phyloP scores from a whole-genome alignment of 2,113 vertebrate genomes.

The Myodes glareolus region DNA sequence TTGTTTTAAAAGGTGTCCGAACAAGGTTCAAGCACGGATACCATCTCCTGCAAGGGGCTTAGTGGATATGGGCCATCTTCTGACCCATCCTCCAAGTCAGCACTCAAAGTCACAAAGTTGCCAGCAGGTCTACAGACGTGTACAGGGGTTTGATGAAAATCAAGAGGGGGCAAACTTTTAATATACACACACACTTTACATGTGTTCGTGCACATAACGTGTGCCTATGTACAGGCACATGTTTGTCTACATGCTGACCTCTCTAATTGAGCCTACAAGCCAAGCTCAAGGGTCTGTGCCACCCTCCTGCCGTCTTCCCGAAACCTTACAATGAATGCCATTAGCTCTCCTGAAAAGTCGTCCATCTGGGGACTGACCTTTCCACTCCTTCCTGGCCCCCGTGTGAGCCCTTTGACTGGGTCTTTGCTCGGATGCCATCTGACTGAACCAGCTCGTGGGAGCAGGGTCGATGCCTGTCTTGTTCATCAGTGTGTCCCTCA shows the following conservation, averaged over 20 bases:
- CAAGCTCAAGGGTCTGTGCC: neutral
- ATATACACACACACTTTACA: neutral
- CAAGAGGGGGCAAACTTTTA: neutral
- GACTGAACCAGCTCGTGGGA: neutral
- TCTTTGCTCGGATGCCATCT: neutral
- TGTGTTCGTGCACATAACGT: neutral
- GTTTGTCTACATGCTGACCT: too few species aligned
- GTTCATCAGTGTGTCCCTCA: neutral
- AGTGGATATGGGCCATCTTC: neutral
- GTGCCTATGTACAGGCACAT: neutral
- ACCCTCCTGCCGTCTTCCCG: neutral
- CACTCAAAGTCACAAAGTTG: neutral
- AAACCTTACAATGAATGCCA: neutral
- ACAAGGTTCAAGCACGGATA: neutral
- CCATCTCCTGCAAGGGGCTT: neutral
- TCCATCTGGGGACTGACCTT: neutral
- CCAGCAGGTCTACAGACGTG: neutral
- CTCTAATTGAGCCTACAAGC: neutral
- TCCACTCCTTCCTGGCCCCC: fast-evolving
- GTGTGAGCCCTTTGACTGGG: neutral
- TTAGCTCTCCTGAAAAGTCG: neutral
- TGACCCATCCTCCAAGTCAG: neutral
- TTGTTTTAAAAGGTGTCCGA: neutral
- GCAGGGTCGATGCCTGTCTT: neutral
- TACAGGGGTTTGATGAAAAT: neutral